Evolutionary conservation across 2,113 vertebrate species (phyloP).

Genomic region (Corythornis vintsioides): DNA sequence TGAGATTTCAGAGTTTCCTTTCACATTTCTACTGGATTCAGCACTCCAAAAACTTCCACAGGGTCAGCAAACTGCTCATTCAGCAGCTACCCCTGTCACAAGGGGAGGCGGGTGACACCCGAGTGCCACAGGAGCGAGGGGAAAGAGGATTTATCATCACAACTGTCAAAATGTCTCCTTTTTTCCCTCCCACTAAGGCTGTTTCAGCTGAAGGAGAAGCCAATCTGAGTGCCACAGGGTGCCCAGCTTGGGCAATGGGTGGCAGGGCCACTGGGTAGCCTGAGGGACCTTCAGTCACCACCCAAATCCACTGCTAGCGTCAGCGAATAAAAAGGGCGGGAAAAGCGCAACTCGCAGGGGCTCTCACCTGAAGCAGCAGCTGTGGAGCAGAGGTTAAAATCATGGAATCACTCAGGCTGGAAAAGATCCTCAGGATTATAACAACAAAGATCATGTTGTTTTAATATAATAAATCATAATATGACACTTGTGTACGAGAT

Average conservation of each 20-base stretch:
- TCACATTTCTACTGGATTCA: background rate
- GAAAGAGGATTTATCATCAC: background rate
- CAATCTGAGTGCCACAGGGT: background rate
- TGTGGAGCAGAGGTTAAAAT: background rate
- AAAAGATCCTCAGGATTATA: too few relatives aligned
- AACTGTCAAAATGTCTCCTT: background rate
- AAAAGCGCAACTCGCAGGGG: background rate
- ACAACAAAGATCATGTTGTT: too few relatives aligned
- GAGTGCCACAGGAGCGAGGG: background rate
- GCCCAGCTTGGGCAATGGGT: rapidly evolving
- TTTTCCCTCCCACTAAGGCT: background rate
- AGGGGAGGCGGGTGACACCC: background rate
- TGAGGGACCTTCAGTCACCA: background rate
- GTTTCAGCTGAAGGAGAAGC: background rate
- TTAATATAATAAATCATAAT: too few relatives aligned
- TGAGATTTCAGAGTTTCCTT: background rate
- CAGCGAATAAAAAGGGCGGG: background rate
- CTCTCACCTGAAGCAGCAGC: background rate
- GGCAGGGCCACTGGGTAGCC: background rate
- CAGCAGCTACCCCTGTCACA: rapidly evolving
- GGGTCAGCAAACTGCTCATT: background rate
- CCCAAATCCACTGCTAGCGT: background rate
- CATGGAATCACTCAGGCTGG: too few relatives aligned
- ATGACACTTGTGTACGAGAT: background rate
- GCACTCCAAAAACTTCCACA: background rate